A percentile compares a stretch with the other conserved stretches of the same genome.
phyloP scores from a whole-genome alignment of 2,113 vertebrate genomes.

The Irena cyanogastra region DNA sequence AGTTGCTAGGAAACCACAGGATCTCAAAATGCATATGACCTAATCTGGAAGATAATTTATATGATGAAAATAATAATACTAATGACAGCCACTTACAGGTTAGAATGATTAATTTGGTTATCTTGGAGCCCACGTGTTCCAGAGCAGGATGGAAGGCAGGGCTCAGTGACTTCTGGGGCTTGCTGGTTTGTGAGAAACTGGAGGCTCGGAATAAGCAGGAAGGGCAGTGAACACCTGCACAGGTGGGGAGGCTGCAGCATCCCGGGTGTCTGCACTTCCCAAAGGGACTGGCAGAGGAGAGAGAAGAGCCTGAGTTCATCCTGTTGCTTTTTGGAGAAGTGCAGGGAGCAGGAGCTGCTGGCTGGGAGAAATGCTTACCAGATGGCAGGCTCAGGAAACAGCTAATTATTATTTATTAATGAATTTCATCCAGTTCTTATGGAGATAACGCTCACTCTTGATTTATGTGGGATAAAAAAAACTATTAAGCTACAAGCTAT shows the following conservation, averaged over 20 bases:
- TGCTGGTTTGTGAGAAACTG: neutral
- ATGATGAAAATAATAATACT: conserved; percentile 66
- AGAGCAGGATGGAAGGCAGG: neutral
- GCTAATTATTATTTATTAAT: conserved; percentile 51
- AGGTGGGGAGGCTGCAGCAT: neutral
- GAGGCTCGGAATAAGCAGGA: neutral
- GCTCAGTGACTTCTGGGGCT: neutral
- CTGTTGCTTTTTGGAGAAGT: neutral
- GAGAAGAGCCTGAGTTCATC: neutral
- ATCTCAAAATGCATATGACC: conserved; percentile 63
- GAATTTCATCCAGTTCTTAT: conserved; percentile 11
- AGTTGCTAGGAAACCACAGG: conserved; percentile 66
- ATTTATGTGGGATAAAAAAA: neutral
- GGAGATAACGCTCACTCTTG: neutral
- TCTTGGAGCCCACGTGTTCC: conserved; percentile 2
- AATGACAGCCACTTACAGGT: conserved; percentile 63
- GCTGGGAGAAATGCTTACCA: neutral
- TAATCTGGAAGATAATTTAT: conserved; percentile 65
- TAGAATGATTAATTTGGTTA: conserved; percentile 37
- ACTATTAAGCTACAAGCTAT: neutral
- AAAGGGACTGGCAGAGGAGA: neutral
- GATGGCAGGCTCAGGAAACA: conserved; percentile 56
- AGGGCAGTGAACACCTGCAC: neutral
- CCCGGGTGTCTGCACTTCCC: neutral
- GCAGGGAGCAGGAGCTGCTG: conserved; percentile 5